A percentile compares a stretch with the other conserved stretches of the same genome.
These are phyloP conservation scores for Zaprionus africanus DNA, from an alignment of 1,140 invertebrate genomes.

Conservation along the genomic window DNA sequence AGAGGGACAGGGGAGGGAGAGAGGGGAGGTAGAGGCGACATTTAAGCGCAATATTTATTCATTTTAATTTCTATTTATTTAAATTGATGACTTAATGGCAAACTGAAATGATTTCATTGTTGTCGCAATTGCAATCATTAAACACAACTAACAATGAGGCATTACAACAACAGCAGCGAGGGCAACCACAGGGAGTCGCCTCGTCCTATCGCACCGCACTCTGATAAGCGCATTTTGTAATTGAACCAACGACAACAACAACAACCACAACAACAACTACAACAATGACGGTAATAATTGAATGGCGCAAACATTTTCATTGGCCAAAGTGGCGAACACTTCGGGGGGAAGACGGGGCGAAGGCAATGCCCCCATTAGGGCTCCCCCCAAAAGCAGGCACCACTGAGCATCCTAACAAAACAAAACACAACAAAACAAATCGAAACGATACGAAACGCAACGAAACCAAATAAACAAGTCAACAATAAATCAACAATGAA, in stretches of 20 bases:
- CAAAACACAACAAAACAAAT: slow-evolving; percentile 22
- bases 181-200: slow-evolving; percentile 10
- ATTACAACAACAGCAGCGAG: slow-evolving; percentile 3
- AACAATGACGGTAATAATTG: slow-evolving; percentile 43
- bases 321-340: slow-evolving; percentile 48
- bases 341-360: too few relatives aligned
- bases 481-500: slow-evolving; percentile 66
- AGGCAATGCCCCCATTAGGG: too few relatives aligned
- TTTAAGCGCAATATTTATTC: slow-evolving; percentile 50
- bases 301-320: slow-evolving; percentile 59
- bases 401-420: slow-evolving; percentile 13
- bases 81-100: slow-evolving; percentile 80
- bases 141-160: slow-evolving; percentile 59
- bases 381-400: slow-evolving; percentile 11
- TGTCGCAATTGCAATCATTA: slow-evolving; percentile 77
- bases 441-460: slow-evolving; percentile 20
- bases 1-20: neutral
- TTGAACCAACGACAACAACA: slow-evolving; percentile 44
- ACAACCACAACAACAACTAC: slow-evolving; percentile 8
- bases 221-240: slow-evolving; percentile 72
- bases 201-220: slow-evolving; percentile 7
- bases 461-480: slow-evolving; percentile 45
- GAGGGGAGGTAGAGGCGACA: neutral
- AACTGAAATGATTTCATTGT: slow-evolving; percentile 67
- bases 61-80: slow-evolving; percentile 80